Evolutionary conservation across 1,140 invertebrate genomes (phyloP).

Genomic region (Drosophila setifemur): DNA sequence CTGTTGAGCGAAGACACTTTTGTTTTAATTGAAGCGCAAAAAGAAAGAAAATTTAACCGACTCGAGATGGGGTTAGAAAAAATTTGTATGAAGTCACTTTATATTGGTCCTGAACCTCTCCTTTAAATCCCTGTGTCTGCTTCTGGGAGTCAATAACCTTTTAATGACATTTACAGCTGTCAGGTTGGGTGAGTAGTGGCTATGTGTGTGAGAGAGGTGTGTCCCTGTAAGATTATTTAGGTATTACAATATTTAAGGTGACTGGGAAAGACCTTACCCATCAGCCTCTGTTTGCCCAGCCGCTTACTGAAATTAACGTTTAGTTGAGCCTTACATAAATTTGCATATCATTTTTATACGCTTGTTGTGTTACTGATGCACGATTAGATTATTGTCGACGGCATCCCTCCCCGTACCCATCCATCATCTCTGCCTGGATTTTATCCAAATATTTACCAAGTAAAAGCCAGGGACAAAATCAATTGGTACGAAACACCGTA

Average conservation of each 20-base stretch:
- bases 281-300: slow-evolving; percentile 53
- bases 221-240: slow-evolving; percentile 65
- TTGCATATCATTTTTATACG: slow-evolving; percentile 65
- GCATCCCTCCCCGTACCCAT: slow-evolving; percentile 30
- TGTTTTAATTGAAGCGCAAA: slow-evolving; percentile 80
- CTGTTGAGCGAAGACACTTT: slow-evolving; percentile 62
- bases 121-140: slow-evolving; percentile 57
- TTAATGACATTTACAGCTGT: slow-evolving; percentile 79
- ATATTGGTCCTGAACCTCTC: slow-evolving; percentile 11
- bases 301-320: slow-evolving; percentile 71
- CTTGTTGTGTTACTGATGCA: slow-evolving; percentile 17
- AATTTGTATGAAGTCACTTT: slow-evolving; percentile 9
- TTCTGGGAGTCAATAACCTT: slow-evolving; percentile 72
- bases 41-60: slow-evolving; percentile 66
- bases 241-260: slow-evolving; percentile 65
- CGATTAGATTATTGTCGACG: slow-evolving; percentile 61
- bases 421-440: slow-evolving; percentile 43
- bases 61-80: slow-evolving; percentile 26
- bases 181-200: slow-evolving; percentile 30
- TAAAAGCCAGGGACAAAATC: slow-evolving; percentile 30
- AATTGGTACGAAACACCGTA: slow-evolving; percentile 42
- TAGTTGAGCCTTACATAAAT: slow-evolving; percentile 74
- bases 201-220: slow-evolving; percentile 42
- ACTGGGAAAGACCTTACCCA: slow-evolving; percentile 25
- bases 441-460: slow-evolving; percentile 34